phyloP scores from a whole-genome alignment of 2,113 vertebrate species.

The Sander vitreus region DNA sequence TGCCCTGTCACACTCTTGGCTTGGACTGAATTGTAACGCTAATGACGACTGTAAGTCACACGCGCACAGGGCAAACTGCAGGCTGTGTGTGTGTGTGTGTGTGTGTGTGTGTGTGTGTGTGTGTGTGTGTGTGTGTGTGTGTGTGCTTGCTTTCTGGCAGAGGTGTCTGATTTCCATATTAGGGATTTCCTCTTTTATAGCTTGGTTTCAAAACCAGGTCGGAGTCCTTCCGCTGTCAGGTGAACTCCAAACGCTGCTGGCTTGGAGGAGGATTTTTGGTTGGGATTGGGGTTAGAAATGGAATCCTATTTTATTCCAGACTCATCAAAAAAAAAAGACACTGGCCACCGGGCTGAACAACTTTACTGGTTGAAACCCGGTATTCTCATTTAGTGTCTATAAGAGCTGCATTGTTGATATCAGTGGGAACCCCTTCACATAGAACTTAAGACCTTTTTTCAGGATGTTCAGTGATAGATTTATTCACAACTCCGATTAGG shows the following conservation, averaged over 20 bases:
- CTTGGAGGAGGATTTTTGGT: background rate
- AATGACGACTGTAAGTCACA: conserved; percentile 46
- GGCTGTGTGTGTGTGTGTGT: background rate
- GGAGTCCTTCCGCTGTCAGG: conserved; percentile 18
- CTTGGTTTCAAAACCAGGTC: conserved; percentile 47
- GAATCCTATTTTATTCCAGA: conserved; percentile 9
- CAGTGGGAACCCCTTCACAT: conserved; percentile 56
- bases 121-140: too few species aligned
- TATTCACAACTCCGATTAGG: conserved; percentile 13
- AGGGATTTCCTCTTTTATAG: conserved; percentile 60
- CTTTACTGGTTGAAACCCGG: too few species aligned
- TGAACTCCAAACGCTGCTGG: background rate
- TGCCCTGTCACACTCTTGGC: conserved; percentile 54
- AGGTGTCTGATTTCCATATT: conserved; percentile 66
- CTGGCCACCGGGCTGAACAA: too few species aligned
- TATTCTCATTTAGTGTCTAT: conserved; percentile 21
- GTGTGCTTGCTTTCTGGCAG: background rate
- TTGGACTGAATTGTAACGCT: conserved; percentile 28
- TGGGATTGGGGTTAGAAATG: conserved; percentile 23
- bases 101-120: too few species aligned
- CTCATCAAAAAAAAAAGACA: too few species aligned
- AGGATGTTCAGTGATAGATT: conserved; percentile 37
- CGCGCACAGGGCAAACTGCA: conserved; percentile 34
- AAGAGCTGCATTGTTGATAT: conserved; percentile 19
- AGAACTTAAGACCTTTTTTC: conserved; percentile 39